Evolutionary conservation across 1,140 invertebrate species (phyloP), one percentile per base, ranked within the genome.

Genomic region (Platyscapa corneri): DNA sequence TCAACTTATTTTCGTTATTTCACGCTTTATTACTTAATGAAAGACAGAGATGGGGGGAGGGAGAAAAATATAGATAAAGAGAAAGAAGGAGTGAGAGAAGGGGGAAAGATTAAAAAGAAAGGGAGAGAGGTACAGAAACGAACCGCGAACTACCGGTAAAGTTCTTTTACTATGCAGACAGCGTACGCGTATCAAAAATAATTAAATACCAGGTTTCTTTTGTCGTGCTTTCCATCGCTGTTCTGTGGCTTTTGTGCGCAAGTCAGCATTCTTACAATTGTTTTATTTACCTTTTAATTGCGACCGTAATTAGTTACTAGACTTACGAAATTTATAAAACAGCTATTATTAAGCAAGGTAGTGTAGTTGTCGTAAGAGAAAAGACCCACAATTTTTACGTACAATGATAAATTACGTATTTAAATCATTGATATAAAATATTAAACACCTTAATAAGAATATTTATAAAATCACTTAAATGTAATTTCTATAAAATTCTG

Each of bases 281-380:
- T 72, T 70, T 82, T 82, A 74, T 74, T 74, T 82, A 14, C 46
- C 46, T 72, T 49, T 53, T 82, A 82, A 82, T 74, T 82, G 67
- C 65, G n/a, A 34, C 46, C 46, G 32, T 37, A 56, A 82, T 82
- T 82, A 82, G 49, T 6, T 46, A 14, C 42, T 20, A 46, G 27
- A 42, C 79, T 81, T 70, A 6, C 16, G 65, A 49, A 70, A 74
- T 82, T 74, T 74, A 37, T n/a, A 76, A 74, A 39, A 10, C 46
- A 74, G 46, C 80, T 8, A 23, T 32, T 72, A 53, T 74, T 72
- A 67, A 46, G 67, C 34, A 74, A 79, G 60, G 6, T 12, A 53
- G 39, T 65, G n/a, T 53, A 49, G 70, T 34, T 42, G 18, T 32
- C 42, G 42, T 18, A 32, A n/a, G n/a, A 42, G 37, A 39, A 16